phyloP scores from a whole-genome alignment of 1,140 invertebrate species.

The Rhagoletis pomonella region DNA sequence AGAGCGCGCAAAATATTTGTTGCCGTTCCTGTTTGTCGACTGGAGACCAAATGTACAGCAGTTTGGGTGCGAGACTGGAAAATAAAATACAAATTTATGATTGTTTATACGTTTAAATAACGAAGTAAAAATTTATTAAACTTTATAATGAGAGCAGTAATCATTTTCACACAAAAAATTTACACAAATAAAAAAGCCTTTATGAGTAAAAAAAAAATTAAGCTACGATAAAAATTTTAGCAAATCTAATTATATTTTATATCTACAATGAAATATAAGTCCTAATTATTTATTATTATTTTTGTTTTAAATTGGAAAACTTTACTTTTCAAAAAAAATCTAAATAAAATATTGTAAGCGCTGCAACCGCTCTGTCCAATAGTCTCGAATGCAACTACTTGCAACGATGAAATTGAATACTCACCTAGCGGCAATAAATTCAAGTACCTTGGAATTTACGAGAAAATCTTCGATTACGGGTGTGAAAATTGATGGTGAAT shows the following conservation, averaged over 20 bases:
- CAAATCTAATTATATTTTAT: too few species aligned
- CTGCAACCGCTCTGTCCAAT: neutral
- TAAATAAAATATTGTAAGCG: neutral
- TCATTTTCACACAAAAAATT: too few species aligned
- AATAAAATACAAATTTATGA: too few species aligned
- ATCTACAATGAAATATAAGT: too few species aligned
- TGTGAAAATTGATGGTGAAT: constrained; percentile 23
- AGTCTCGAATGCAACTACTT: neutral
- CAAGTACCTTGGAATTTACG: constrained; percentile 35
- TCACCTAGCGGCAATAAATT: neutral
- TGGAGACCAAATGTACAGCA: constrained; percentile 92
- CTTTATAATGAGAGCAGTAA: too few species aligned
- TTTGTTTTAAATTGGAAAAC: too few species aligned
- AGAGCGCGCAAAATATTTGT: constrained; percentile 91
- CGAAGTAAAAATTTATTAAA: too few species aligned
- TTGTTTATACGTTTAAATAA: too few species aligned
- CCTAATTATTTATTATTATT: too few species aligned
- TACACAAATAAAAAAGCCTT: too few species aligned
- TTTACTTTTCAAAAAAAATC: neutral
- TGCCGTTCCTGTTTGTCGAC: constrained; percentile 90
- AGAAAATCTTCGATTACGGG: constrained; percentile 41
- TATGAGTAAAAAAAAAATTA: too few species aligned
- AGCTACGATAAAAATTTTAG: too few species aligned
- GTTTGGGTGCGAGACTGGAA: constrained; percentile 86
- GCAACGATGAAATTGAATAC: neutral